Evolutionary conservation across 2,113 vertebrate genomes (phyloP).

Genomic region (Hippocampus barbouri): DNA sequence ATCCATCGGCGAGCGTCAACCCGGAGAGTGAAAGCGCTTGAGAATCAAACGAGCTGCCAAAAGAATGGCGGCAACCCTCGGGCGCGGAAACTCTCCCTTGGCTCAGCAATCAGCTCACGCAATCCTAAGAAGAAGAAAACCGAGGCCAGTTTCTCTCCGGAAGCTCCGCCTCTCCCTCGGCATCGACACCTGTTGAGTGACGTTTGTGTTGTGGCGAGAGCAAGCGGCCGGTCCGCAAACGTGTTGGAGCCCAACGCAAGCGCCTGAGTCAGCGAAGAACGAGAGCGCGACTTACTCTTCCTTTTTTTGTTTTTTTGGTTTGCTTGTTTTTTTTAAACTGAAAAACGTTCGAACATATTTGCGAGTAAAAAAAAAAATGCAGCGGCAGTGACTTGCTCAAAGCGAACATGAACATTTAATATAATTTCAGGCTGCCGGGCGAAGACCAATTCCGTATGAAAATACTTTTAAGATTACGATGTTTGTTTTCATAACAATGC

Average conservation of each 20-base stretch:
- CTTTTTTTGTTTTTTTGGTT: no score
- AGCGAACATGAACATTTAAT: no score
- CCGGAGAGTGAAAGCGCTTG: no score
- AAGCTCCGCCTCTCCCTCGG: constrained; percentile 21
- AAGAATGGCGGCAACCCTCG: constrained; percentile 31
- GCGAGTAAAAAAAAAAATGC: no score
- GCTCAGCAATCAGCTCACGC: constrained; percentile 46
- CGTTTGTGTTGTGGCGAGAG: constrained; percentile 31
- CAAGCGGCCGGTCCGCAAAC: constrained; percentile 20
- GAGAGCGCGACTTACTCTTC: no score
- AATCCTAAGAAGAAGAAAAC: constrained; percentile 22
- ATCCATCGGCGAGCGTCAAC: no score
- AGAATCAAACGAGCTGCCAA: no score
- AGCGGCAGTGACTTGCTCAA: no score
- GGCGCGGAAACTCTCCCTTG: constrained; percentile 45
- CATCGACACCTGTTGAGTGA: constrained; percentile 44
- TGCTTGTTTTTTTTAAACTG: no score
- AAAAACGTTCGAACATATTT: no score
- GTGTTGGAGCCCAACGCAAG: constrained; percentile 12
- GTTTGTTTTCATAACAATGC: neutral
- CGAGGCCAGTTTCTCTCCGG: neutral
- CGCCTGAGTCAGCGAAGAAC: no score
- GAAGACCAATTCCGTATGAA: neutral
- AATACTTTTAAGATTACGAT: neutral
- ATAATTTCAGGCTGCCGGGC: no score